Evolutionary conservation across 1,140 invertebrate genomes (phyloP).

Genomic region (Trichoplusia ni): DNA sequence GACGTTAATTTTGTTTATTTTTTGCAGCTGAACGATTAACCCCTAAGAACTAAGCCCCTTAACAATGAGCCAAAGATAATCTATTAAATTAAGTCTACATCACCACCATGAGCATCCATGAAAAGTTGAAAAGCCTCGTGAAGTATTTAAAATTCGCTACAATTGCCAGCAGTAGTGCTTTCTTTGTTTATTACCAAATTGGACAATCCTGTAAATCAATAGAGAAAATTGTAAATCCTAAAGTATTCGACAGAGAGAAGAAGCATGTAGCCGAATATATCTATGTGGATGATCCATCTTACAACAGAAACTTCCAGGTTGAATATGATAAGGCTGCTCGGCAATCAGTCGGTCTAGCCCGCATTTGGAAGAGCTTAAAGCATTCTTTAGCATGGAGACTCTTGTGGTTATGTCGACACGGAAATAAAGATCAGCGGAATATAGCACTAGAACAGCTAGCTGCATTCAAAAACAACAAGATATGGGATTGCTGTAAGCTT

Average conservation of each 20-base stretch:
- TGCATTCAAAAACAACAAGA: conserved; percentile 69
- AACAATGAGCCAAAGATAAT: background rate
- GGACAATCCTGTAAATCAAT: conserved; percentile 53
- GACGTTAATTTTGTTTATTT: background rate
- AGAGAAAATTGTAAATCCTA: conserved; percentile 60
- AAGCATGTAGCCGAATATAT: conserved; percentile 68
- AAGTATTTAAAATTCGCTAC: conserved; percentile 59
- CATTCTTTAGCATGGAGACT: conserved; percentile 69
- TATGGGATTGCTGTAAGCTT: conserved; percentile 84
- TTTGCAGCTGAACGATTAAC: background rate
- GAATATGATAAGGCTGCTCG: conserved; percentile 52
- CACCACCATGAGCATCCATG: conserved; percentile 50
- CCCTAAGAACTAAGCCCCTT: too few relatives aligned
- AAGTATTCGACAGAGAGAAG: conserved; percentile 67
- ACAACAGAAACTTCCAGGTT: conserved; percentile 51
- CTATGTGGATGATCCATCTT: conserved; percentile 72
- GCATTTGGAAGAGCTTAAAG: conserved; percentile 72
- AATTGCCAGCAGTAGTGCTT: conserved; percentile 48
- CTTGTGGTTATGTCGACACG: conserved; percentile 70
- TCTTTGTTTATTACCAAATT: conserved; percentile 59
- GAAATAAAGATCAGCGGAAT: conserved; percentile 67
- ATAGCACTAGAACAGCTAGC: conserved; percentile 68
- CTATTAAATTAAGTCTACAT: background rate
- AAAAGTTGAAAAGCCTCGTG: conserved; percentile 62
- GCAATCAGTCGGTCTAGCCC: conserved; percentile 53